Evolutionary conservation across 2,888 invertebrate species (phyloP).

Genomic region (Ochropacha duplaris): DNA sequence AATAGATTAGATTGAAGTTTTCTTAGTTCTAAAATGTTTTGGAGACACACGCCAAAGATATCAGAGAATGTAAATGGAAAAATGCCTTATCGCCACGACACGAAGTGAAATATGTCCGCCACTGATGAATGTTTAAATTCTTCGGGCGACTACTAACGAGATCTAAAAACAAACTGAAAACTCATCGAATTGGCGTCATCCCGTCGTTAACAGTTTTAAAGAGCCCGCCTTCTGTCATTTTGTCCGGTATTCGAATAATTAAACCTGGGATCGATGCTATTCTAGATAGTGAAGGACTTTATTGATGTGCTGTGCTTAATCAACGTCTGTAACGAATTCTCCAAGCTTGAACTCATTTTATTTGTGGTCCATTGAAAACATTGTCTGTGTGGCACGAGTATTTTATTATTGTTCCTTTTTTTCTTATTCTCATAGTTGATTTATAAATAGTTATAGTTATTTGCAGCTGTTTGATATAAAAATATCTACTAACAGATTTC

Average conservation of each 20-base stretch:
- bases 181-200: slow-evolving; percentile 57
- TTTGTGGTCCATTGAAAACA: slow-evolving; percentile 15
- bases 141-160: slow-evolving; percentile 57
- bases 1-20: slow-evolving; percentile 55
- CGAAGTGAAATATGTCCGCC: slow-evolving; percentile 61
- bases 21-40: slow-evolving; percentile 67
- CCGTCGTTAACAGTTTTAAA: slow-evolving; percentile 54
- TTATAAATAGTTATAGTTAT: no score
- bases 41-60: slow-evolving; percentile 30
- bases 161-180: slow-evolving; percentile 70
- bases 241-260: slow-evolving; percentile 65
- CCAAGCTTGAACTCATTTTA: slow-evolving; percentile 28
- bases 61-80: slow-evolving; percentile 58
- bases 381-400: background rate
- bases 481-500: no score
- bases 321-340: slow-evolving; percentile 60
- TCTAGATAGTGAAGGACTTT: slow-evolving; percentile 57
- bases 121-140: slow-evolving; percentile 70
- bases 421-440: background rate
- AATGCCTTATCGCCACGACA: slow-evolving; percentile 64
- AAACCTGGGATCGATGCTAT: slow-evolving; percentile 60
- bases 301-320: slow-evolving; percentile 72
- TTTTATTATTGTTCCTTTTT: background rate
- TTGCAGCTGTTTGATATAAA: background rate
- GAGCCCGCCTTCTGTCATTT: slow-evolving; percentile 60